A percentile compares a stretch with the other conserved stretches of the same genome.
phyloP scores from a whole-genome alignment of 2,113 vertebrate genomes.

The Asarcornis scutulata region DNA sequence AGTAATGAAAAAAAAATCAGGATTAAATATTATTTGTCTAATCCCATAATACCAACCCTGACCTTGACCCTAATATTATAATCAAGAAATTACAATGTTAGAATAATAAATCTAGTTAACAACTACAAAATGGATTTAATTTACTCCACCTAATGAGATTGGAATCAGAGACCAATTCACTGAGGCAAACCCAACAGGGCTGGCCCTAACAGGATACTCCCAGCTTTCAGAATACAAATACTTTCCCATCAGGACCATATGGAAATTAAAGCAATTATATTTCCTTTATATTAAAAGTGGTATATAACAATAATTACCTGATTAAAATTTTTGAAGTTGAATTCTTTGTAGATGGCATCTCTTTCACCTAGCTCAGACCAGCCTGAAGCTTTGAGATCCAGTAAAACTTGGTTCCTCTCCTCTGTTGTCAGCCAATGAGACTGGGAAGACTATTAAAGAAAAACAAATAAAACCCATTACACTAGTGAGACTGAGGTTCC shows the following conservation, averaged over 20 bases:
- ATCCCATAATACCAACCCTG: neutral
- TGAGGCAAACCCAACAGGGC: neutral
- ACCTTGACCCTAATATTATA: neutral
- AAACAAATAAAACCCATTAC: neutral
- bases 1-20: neutral
- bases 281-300: slow-evolving; percentile 14
- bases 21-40: neutral
- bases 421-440: slow-evolving; percentile 84
- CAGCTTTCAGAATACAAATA: slow-evolving; percentile 14
- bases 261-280: neutral
- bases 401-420: slow-evolving; percentile 86
- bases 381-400: slow-evolving; percentile 86
- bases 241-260: neutral
- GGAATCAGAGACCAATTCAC: neutral
- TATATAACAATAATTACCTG: slow-evolving; percentile 79
- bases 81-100: neutral
- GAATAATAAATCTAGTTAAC: neutral
- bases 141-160: neutral
- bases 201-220: neutral
- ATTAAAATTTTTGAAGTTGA: slow-evolving; percentile 93
- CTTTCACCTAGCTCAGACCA: slow-evolving; percentile 88
- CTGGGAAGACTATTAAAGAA: slow-evolving; percentile 80
- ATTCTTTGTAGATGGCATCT: slow-evolving; percentile 95
- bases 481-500: neutral
- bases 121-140: neutral